Evolutionary conservation across 2,888 invertebrate genomes (phyloP).

Genomic region (Anaspis maculata): DNA sequence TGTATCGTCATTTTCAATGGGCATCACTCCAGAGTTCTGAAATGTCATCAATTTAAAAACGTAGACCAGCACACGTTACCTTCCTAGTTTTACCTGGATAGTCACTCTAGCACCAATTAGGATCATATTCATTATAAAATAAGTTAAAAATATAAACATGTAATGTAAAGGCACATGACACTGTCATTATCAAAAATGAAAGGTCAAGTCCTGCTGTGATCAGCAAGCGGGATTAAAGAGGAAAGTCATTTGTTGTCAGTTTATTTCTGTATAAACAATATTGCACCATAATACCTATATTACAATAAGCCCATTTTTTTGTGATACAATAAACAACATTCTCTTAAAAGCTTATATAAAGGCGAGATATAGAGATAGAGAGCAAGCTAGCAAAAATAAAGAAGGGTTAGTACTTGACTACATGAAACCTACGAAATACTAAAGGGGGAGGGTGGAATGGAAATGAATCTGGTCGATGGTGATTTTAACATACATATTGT

Average conservation of each 20-base stretch:
- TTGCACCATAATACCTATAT: slow-evolving; percentile 33
- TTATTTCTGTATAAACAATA: slow-evolving; percentile 39
- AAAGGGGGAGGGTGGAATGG: too few relatives aligned
- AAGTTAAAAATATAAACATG: slow-evolving; percentile 11
- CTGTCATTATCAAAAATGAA: slow-evolving; percentile 10
- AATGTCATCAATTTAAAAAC: neutral
- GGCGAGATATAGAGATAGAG: slow-evolving; percentile 13
- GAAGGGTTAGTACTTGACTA: slow-evolving; percentile 6
- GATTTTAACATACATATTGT: too few relatives aligned
- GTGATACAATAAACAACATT: slow-evolving; percentile 35
- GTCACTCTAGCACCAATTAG: slow-evolving; percentile 5
- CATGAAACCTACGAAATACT: slow-evolving; percentile 9
- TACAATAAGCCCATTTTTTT: slow-evolving; percentile 31
- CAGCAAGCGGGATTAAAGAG: too few relatives aligned
- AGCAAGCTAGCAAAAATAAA: slow-evolving; percentile 13
- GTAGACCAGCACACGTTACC: neutral
- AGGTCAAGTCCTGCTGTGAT: too few relatives aligned
- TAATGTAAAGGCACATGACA: slow-evolving; percentile 12
- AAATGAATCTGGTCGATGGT: too few relatives aligned
- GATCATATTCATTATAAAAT: slow-evolving; percentile 8
- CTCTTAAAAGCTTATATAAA: slow-evolving; percentile 16
- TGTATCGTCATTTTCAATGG: slow-evolving; percentile 8
- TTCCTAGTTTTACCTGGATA: slow-evolving; percentile 10
- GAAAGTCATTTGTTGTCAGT: slow-evolving; percentile 13
- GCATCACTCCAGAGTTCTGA: too few relatives aligned